These are phyloP conservation scores for Meda fulgida DNA, from an alignment of 2,797 vertebrate species.

Conservation along the genomic window DNA sequence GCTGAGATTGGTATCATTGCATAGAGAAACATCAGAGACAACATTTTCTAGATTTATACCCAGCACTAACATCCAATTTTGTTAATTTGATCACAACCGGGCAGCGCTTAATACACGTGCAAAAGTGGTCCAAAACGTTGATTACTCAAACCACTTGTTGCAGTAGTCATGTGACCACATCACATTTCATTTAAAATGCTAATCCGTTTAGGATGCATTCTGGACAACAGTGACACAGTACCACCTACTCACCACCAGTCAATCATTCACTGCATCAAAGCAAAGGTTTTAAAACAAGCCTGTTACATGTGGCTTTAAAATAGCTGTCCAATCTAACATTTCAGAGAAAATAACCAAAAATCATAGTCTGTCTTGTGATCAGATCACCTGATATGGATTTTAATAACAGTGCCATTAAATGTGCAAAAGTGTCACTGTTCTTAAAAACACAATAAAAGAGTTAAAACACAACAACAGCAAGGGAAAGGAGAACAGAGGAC, in stretches of 20 bases:
- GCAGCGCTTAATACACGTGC: neutral
- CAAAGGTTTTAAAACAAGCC: neutral
- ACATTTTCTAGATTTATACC: neutral
- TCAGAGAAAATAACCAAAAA: neutral
- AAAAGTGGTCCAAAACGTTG: neutral
- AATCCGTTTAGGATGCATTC: neutral
- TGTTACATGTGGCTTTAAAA: neutral
- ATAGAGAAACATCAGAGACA: neutral
- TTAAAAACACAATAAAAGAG: neutral
- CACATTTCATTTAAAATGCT: neutral
- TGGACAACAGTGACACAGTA: neutral
- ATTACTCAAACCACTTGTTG: neutral
- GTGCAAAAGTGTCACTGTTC: neutral
- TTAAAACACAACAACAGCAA: neutral
- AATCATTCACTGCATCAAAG: conserved; percentile 4
- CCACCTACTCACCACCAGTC: neutral
- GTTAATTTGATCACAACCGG: neutral
- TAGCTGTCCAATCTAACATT: neutral
- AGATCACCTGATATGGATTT: neutral
- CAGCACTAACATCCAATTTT: neutral
- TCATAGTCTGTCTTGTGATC: neutral
- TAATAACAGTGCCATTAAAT: neutral
- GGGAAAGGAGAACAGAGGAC: conserved; percentile 52
- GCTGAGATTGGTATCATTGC: neutral
- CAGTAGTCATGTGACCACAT: neutral